Evolutionary conservation across 2,888 invertebrate species (phyloP), one percentile per base, ranked within the genome.

Genomic region (Lysandra bellargus): DNA sequence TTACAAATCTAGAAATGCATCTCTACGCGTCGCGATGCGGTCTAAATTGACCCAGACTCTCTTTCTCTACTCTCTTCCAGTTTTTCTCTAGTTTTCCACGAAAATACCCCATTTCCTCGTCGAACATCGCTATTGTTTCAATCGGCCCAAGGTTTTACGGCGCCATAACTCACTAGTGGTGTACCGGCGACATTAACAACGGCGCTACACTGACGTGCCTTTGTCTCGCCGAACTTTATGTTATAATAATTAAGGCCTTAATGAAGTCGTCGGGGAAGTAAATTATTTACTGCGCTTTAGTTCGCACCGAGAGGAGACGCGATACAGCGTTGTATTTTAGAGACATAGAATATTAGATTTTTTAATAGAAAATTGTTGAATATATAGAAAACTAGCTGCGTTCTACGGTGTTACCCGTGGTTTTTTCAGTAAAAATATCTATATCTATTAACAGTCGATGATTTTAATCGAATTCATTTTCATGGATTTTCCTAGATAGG

Each of bases 101-200:
- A 57, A 57, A 17, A 57, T 17, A 17, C 4, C 17, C 17, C 17
- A 57, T 57, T 57, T 57, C 17, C 57, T 57, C 4, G 57, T 57
- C 9, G 9, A 49, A 49, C 17, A 17, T 23, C 6, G 12, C 30
- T 69, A 61, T 69, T 69, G 64, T 69, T 30, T 69, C 81, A 87
- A 84, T 87, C 88, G 86, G 87, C 87, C 57, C 1, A 86, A 88
- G 88, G 88, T 88, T 88, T 90, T 89, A 91, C 88, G 87, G 86
- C 80, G 85, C 86, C 82, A 89, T 92, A 92, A 91, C 85, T 93
- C 91, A 91, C 88, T 86, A 84, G 85, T 82, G 87, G 86, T 89
- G 89, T 89, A 84, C 81, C 81, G 83, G 81, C 82, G 92, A 92
- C 92, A 91, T 88, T 86, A 86, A 93, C 91, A 90, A 84, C 88